Evolutionary conservation across 2,797 vertebrate species (phyloP).

Genomic region (Hybognathus amarus): DNA sequence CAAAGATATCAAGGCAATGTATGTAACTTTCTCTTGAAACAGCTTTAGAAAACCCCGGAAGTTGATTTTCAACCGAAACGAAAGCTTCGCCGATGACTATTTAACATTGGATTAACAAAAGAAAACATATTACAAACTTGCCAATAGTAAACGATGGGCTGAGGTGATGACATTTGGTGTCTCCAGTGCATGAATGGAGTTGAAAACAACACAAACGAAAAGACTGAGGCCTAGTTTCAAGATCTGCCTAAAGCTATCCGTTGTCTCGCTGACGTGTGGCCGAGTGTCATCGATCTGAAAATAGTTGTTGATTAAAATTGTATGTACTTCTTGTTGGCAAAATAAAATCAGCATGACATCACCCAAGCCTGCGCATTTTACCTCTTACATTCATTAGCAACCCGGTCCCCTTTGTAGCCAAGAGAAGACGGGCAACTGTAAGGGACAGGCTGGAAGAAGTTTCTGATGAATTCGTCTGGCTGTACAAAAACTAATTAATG

Average conservation of each 20-base stretch:
- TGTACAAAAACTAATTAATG: conserved; percentile 61
- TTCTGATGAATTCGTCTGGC: conserved; percentile 64
- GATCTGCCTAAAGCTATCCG: conserved; percentile 76
- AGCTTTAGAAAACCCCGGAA: conserved; percentile 82
- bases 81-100: conserved; percentile 75
- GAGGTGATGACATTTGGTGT: conserved; percentile 11
- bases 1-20: conserved; percentile 98
- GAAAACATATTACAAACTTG: conserved; percentile 20
- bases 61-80: conserved; percentile 82
- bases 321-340: conserved; percentile 48
- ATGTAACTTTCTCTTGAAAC: conserved; percentile 89
- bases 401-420: conserved; percentile 66
- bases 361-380: conserved; percentile 65
- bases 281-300: conserved; percentile 70
- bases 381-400: conserved; percentile 79
- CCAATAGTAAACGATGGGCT: conserved; percentile 29
- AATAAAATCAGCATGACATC: conserved; percentile 53
- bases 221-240: conserved; percentile 74
- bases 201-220: conserved; percentile 70
- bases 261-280: conserved; percentile 59
- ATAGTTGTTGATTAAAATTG: conserved; percentile 40
- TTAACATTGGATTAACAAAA: conserved; percentile 64
- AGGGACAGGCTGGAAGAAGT: conserved; percentile 62
- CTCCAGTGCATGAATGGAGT: conserved; percentile 51
- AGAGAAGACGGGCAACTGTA: conserved; percentile 67